Base-by-base conservation (phyloP, 2,113 vertebrate genomes). In the Geothlypis trichas region DNA sequence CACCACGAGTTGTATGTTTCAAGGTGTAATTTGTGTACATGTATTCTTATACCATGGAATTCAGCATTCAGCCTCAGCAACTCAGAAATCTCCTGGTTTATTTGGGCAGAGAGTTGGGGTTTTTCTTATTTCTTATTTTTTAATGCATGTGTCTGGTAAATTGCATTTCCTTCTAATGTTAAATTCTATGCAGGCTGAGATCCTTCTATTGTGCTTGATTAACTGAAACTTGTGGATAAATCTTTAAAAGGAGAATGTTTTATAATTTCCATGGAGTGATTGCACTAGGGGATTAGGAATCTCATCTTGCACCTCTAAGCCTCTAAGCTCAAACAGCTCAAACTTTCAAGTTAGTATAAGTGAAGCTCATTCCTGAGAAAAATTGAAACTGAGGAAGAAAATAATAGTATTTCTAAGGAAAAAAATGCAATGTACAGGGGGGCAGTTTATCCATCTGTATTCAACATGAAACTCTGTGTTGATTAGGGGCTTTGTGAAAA, bases 41-140 rank as follows among this genome's bases (percentile, higher is more conserved):
- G 22, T 46, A 24, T 96, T 97, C 84, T 97, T 96, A 95, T 93
- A 87, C 93, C 27, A 11, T 3, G 33, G 95, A 97, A 97, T 96
- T 86, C 81, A 33, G 19, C 21, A 41, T 74, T 0, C 37, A 80
- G 35, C 62, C 58, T 35, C 15, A 3, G 8, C 2, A 2, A 11
- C 63, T 77, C 7, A 2, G 37, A 81, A 54, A 51, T 49, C 58
- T 87, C 22, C 21, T 71, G 63, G 4, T 91, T 58, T 30, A 11
- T 44, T 80, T 12, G 2, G 12, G 49, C 39, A 65, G 51, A 86
- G 20, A 7, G 10, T n/a, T 85, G 39, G 30, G n/a, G 6, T 7
- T 20, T 91, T 61, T 26, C 30, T 47, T 80, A 19, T 42, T 83
- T 85, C 62, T 13, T n/a, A 4, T 74, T 88, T 86, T 77, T 58